phyloP scores from a whole-genome alignment of 2,113 vertebrate species.

The Burhinus oedicnemus region DNA sequence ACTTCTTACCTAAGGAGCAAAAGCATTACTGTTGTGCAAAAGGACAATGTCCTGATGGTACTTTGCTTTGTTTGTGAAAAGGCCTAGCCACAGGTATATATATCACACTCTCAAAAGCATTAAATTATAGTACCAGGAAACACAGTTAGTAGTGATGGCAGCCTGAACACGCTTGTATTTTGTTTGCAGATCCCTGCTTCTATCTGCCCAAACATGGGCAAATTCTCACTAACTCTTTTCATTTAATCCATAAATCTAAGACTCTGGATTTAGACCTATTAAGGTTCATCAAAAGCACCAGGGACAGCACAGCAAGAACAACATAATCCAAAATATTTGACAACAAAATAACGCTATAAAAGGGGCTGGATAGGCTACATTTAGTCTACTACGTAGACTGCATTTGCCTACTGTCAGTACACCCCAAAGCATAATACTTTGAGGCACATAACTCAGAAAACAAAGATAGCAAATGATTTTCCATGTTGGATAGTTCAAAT shows the following conservation, averaged over 20 bases:
- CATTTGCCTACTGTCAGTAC: background rate
- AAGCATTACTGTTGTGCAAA: background rate
- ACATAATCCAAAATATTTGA: background rate
- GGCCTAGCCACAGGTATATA: background rate
- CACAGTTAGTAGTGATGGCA: background rate
- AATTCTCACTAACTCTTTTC: background rate
- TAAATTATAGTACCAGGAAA: background rate
- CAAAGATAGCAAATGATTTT: background rate
- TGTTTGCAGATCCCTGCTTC: background rate
- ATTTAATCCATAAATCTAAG: background rate
- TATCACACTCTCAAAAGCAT: background rate
- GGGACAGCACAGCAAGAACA: background rate
- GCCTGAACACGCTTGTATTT: background rate
- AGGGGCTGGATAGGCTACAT: background rate
- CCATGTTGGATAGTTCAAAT: background rate
- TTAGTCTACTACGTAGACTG: background rate
- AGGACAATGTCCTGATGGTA: background rate
- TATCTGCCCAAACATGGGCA: background rate
- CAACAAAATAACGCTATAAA: background rate
- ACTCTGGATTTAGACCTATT: background rate
- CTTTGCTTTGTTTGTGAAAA: background rate
- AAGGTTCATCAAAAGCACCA: background rate
- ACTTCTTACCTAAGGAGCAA: background rate
- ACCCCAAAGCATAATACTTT: background rate
- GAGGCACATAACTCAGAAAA: background rate